phyloP scores from a whole-genome alignment of 1,140 invertebrate genomes.

The Oryzaephilus surinamensis region DNA sequence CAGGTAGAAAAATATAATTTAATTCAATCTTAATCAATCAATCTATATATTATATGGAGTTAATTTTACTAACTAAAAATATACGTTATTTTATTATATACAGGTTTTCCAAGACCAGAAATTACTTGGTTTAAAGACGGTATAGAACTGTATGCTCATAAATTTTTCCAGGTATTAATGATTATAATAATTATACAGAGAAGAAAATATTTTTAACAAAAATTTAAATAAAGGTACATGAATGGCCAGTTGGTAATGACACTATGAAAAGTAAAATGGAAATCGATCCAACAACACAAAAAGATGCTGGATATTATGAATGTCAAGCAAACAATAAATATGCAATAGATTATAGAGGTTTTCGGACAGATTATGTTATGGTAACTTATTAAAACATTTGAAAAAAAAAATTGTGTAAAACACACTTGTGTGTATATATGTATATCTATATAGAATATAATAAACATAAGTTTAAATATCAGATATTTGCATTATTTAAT shows the following conservation, averaged over 20 bases:
- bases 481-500: no score
- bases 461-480: no score
- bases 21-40: not conserved
- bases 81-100: slow-evolving; percentile 1
- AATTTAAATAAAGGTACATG: slow-evolving; percentile 56
- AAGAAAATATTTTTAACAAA: not conserved
- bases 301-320: slow-evolving; percentile 69
- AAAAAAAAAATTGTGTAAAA: no score
- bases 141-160: slow-evolving; percentile 76
- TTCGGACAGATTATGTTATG: slow-evolving; percentile 60
- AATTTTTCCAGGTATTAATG: slow-evolving; percentile 69
- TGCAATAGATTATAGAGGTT: slow-evolving; percentile 57
- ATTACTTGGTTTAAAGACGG: slow-evolving; percentile 92
- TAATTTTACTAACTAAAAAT: not conserved
- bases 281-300: slow-evolving; percentile 89
- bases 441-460: no score
- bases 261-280: slow-evolving; percentile 86
- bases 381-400: slow-evolving; percentile 43
- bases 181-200: not conserved
- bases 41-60: not conserved
- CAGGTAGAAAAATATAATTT: slow-evolving; percentile 49
- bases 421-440: no score
- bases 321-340: slow-evolving; percentile 70
- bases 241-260: slow-evolving; percentile 73
- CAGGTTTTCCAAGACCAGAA: slow-evolving; percentile 60